Evolutionary conservation across 2,113 vertebrate species (phyloP).

Genomic region (Lophius piscatorius): DNA sequence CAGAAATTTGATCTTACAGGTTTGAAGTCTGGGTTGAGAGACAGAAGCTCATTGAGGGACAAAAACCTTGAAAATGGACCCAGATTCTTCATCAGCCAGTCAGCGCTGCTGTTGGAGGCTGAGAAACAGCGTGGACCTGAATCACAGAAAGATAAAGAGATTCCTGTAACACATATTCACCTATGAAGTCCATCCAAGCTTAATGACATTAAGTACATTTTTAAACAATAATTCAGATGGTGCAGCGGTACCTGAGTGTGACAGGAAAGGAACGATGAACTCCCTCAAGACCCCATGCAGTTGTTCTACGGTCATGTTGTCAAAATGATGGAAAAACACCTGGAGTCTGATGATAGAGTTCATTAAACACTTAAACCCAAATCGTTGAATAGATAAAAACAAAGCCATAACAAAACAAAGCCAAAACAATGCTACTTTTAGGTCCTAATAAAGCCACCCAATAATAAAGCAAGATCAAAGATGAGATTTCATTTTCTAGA

Average conservation of each 20-base stretch:
- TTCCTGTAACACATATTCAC: background rate
- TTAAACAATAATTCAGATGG: background rate
- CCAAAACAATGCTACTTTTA: too few relatives aligned
- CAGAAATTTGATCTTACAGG: slow-evolving; percentile 54
- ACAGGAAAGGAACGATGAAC: slow-evolving; percentile 57
- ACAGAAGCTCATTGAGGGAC: slow-evolving; percentile 43
- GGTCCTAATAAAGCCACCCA: too few relatives aligned
- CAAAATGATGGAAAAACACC: slow-evolving; percentile 25
- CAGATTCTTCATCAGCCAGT: slow-evolving; percentile 66
- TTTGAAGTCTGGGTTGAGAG: slow-evolving; percentile 59
- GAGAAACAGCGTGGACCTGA: slow-evolving; percentile 60
- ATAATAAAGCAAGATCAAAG: too few relatives aligned
- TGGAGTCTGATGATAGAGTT: slow-evolving; percentile 41
- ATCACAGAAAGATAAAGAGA: background rate
- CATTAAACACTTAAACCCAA: background rate
- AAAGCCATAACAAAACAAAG: too few relatives aligned
- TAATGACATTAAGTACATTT: background rate
- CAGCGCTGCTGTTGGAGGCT: slow-evolving; percentile 46
- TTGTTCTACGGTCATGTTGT: slow-evolving; percentile 2
- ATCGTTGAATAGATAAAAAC: background rate
- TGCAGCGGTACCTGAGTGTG: slow-evolving; percentile 37
- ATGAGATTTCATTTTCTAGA: too few relatives aligned
- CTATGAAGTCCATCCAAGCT: background rate
- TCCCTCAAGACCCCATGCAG: slow-evolving; percentile 16
- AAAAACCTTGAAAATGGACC: slow-evolving; percentile 60